Evolutionary conservation across 2,113 vertebrate species (phyloP).

Genomic region (Eurystomus gularis): DNA sequence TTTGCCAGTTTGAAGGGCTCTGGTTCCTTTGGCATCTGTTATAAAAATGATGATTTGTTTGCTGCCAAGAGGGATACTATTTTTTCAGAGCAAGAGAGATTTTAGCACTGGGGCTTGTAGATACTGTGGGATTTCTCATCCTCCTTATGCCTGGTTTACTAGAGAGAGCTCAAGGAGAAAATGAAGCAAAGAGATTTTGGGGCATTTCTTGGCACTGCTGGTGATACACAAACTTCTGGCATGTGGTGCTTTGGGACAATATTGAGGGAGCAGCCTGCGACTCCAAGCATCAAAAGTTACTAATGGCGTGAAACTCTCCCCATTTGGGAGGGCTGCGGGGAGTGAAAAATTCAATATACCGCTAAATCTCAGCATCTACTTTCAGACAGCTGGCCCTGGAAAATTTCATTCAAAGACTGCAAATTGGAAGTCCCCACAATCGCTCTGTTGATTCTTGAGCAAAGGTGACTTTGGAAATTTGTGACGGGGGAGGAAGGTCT

Average conservation of each 20-base stretch:
- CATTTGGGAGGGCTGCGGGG: not conserved
- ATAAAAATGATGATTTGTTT: not conserved
- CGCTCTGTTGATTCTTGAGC: not conserved
- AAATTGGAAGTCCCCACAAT: slow-evolving; percentile 3
- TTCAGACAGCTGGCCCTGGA: not conserved
- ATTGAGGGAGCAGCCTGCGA: not conserved
- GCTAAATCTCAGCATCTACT: not conserved
- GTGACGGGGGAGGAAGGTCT: slow-evolving; percentile 32
- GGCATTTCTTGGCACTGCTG: not conserved
- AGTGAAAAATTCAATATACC: not conserved
- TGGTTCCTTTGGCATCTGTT: not conserved
- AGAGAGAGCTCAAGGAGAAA: slow-evolving; percentile 1
- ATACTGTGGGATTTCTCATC: not conserved
- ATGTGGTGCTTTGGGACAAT: not conserved
- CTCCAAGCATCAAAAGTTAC: not conserved
- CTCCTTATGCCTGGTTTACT: not conserved
- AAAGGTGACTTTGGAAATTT: slow-evolving; percentile 50
- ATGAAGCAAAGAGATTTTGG: not conserved
- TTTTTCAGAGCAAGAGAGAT: not conserved
- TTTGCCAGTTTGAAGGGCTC: not conserved
- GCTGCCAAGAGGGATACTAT: not conserved
- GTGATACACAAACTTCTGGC: not conserved
- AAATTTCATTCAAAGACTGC: not conserved
- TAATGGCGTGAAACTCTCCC: not conserved
- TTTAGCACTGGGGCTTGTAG: not conserved